Evolutionary conservation across 2,888 invertebrate genomes (phyloP).

Genomic region (Andrena marginata): DNA sequence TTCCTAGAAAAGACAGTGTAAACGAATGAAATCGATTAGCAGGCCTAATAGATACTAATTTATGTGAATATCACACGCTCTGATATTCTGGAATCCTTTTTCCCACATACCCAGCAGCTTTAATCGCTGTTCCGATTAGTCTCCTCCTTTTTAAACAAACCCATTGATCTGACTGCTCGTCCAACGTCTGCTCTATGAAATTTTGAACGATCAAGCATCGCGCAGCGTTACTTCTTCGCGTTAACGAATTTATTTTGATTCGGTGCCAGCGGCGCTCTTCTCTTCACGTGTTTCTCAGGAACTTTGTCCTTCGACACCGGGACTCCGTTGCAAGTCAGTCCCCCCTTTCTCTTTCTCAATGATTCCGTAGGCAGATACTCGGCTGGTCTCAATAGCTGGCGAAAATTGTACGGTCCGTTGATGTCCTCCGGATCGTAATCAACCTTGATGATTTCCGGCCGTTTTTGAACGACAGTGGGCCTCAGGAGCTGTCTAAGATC

Average conservation of each 20-base stretch:
- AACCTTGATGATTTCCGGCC: conserved; percentile 69
- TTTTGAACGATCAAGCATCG: conserved; percentile 11
- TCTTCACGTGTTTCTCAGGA: conserved; percentile 79
- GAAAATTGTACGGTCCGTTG: conserved; percentile 89
- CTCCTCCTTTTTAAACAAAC: neutral
- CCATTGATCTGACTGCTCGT: neutral
- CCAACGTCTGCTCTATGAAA: conserved; percentile 1
- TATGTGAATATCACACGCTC: neutral
- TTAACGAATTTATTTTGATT: conserved; percentile 70
- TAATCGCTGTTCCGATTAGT: neutral
- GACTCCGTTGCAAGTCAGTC: conserved; percentile 74
- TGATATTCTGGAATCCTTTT: neutral
- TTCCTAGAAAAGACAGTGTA: too few relatives aligned
- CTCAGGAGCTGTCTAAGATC: conserved; percentile 77
- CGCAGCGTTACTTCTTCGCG: conserved; percentile 59
- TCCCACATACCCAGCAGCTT: neutral
- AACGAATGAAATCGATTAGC: neutral
- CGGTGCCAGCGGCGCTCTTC: conserved; percentile 80
- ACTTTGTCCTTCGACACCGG: conserved; percentile 71
- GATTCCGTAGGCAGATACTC: conserved; percentile 89
- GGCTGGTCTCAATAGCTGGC: conserved; percentile 89
- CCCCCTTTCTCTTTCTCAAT: conserved; percentile 88
- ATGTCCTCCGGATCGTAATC: conserved; percentile 86
- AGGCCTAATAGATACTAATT: neutral
- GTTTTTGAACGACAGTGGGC: conserved; percentile 72